phyloP scores from a whole-genome alignment of 2,888 invertebrate genomes.

The Trissonchulus latispiculum region DNA sequence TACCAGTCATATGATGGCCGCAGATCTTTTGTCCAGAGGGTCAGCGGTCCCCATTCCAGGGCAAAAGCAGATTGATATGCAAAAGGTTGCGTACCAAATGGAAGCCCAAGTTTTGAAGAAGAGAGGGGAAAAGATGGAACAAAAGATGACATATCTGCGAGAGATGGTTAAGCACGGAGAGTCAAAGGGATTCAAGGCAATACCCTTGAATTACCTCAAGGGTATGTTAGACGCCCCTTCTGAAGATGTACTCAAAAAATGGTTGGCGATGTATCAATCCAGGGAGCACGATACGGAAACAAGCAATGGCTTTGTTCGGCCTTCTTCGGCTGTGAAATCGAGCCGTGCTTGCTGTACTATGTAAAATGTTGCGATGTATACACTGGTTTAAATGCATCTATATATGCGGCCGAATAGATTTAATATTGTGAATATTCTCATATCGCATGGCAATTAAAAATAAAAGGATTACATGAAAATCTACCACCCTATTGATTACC shows the following conservation, averaged over 20 bases:
- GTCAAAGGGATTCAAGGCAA: slow-evolving; percentile 36
- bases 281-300: not conserved
- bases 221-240: slow-evolving; percentile 39
- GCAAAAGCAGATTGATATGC: not conserved
- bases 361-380: no score
- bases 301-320: not conserved
- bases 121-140: slow-evolving; percentile 38
- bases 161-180: slow-evolving; percentile 40
- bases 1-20: slow-evolving; percentile 35
- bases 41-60: slow-evolving; percentile 16
- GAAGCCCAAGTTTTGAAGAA: slow-evolving; percentile 30
- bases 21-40: slow-evolving; percentile 39
- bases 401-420: no score
- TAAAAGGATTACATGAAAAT: no score
- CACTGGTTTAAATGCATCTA: no score
- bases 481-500: no score
- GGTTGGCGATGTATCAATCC: not conserved
- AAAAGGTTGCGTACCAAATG: not conserved
- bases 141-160: slow-evolving; percentile 38
- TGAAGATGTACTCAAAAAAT: slow-evolving; percentile 39
- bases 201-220: slow-evolving; percentile 37
- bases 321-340: no score
- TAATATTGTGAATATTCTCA: no score
- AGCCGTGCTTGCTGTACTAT: no score
- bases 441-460: no score